phyloP scores from a whole-genome alignment of 2,888 invertebrate genomes.

The Hetaerina titia region DNA sequence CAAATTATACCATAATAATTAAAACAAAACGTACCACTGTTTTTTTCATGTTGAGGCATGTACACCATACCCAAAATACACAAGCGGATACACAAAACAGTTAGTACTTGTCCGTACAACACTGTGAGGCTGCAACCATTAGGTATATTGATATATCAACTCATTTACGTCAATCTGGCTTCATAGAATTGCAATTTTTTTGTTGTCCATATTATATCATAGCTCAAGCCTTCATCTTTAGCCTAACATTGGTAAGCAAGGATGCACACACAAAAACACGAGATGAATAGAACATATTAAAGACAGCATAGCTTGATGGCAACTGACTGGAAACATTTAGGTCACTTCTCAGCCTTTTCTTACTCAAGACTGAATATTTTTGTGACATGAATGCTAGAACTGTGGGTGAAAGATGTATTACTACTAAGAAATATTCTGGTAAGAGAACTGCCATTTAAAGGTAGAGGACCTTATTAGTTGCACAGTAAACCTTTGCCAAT shows the following conservation, averaged over 20 bases:
- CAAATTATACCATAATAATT: constrained; percentile 7
- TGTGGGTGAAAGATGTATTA: constrained; percentile 27
- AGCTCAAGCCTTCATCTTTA: constrained; percentile 58
- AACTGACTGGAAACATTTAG: constrained; percentile 36
- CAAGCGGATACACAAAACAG: constrained; percentile 43
- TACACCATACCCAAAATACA: constrained; percentile 46
- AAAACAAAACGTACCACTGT: constrained; percentile 20
- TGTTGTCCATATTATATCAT: constrained; percentile 23
- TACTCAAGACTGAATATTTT: constrained; percentile 46
- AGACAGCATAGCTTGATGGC: constrained; percentile 52
- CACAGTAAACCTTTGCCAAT: constrained; percentile 37
- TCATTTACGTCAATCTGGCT: not conserved
- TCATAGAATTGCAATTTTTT: constrained; percentile 22
- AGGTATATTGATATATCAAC: constrained; percentile 21
- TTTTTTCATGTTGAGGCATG: constrained; percentile 42
- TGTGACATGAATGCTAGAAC: constrained; percentile 13
- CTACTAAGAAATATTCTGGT: constrained; percentile 40
- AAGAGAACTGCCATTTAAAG: constrained; percentile 41
- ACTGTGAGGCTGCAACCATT: constrained; percentile 26
- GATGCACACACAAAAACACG: constrained; percentile 50
- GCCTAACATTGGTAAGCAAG: constrained; percentile 47
- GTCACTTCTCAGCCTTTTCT: constrained; percentile 23
- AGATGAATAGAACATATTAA: constrained; percentile 58
- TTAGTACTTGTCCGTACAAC: constrained; percentile 29
- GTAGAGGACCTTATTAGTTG: constrained; percentile 31